These are phyloP conservation scores for Limnodromus scolopaceus DNA, from an alignment of 2,797 vertebrate genomes.

Conservation along the genomic window DNA sequence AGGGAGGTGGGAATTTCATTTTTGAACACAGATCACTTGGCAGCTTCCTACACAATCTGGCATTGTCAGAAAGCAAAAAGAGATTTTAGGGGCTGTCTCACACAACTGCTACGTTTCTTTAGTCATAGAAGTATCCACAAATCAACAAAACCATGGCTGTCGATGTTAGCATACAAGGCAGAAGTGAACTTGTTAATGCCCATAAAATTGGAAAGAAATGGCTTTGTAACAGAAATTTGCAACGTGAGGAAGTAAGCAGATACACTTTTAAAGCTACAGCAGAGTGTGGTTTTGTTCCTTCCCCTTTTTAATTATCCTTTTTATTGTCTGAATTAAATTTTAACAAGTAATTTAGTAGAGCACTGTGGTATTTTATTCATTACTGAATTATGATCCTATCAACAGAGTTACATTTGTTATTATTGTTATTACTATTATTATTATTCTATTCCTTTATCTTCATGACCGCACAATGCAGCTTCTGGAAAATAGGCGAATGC, in stretches of 20 bases:
- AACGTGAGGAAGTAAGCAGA: not conserved
- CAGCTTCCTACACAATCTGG: slow-evolving; percentile 20
- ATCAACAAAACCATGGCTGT: not conserved
- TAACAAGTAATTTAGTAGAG: not conserved
- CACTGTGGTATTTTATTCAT: not conserved
- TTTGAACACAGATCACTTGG: not conserved
- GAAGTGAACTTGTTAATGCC: not conserved
- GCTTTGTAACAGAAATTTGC: not conserved
- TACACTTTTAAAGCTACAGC: not conserved
- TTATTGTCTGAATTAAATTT: not conserved
- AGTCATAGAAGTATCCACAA: not conserved
- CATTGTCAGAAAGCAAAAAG: not conserved
- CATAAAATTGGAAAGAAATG: not conserved
- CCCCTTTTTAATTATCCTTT: not conserved
- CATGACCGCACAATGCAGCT: not conserved
- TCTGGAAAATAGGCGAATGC: not conserved
- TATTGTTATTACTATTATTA: not conserved
- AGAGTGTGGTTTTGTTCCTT: not conserved
- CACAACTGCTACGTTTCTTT: not conserved
- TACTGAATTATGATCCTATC: not conserved
- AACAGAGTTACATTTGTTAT: not conserved
- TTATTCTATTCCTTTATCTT: slow-evolving; percentile 16
- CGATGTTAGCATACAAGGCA: not conserved
- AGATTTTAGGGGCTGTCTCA: not conserved
- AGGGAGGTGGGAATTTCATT: not conserved